A percentile compares a stretch with the other conserved stretches of the same genome.
Conservation (phyloP, 2,797 vertebrate species). For the Phoeniculus purpureus region DNA sequence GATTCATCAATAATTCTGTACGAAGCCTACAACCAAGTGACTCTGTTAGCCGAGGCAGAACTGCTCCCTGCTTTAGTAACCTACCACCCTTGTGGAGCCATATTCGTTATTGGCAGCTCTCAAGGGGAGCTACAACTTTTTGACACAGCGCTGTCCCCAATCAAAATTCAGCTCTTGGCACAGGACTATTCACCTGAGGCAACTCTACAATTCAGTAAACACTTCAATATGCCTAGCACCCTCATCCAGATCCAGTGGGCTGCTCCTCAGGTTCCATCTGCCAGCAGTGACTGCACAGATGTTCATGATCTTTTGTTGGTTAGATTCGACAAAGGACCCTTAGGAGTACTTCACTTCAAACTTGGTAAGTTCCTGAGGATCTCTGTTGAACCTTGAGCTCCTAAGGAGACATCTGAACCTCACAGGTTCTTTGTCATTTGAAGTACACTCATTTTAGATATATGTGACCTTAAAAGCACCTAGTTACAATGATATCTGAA, state of each 20-base stretch:
- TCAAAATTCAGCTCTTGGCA: conserved; percentile 85
- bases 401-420: background rate
- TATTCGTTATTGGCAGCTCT: conserved; percentile 83
- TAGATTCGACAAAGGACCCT: conserved; percentile 86
- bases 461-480: background rate
- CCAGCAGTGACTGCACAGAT: conserved; percentile 49
- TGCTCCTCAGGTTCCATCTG: conserved; percentile 51
- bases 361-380: conserved; percentile 80
- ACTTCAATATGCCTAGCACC: conserved; percentile 81
- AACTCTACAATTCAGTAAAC: conserved; percentile 84
- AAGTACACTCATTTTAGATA: background rate
- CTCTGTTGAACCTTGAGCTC: background rate
- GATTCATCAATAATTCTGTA: conserved; percentile 90
- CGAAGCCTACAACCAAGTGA: conserved; percentile 82
- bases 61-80: conserved; percentile 82
- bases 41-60: conserved; percentile 81
- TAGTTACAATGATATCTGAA: background rate
- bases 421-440: background rate
- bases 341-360: conserved; percentile 88
- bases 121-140: conserved; percentile 92
- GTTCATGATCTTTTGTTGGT: conserved; percentile 84
- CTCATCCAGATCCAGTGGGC: conserved; percentile 88
- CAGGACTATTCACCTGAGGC: conserved; percentile 82
- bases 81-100: conserved; percentile 88
- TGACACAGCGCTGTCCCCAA: conserved; percentile 86